phyloP scores from a whole-genome alignment of 2,797 vertebrate species.

The Eulemur mongoz region DNA sequence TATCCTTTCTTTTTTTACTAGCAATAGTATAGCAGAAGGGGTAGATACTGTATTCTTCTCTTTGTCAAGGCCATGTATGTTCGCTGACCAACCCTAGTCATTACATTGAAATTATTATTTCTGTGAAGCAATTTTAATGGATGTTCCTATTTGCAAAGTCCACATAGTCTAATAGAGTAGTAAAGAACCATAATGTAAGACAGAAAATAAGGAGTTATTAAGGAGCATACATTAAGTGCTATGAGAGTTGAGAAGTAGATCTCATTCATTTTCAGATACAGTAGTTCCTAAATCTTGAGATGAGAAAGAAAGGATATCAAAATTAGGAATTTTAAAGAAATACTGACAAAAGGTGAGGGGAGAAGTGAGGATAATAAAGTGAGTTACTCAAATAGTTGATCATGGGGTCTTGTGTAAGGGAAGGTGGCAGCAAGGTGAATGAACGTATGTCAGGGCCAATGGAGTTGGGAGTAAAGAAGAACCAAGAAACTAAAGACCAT shows the following conservation, averaged over 20 bases:
- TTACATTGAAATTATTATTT: slow-evolving; percentile 39
- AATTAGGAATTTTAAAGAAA: neutral
- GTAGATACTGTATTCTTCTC: neutral
- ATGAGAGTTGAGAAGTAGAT: neutral
- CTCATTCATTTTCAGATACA: slow-evolving; percentile 21
- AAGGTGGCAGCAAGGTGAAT: neutral
- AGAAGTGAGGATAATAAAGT: slow-evolving; percentile 4
- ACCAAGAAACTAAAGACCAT: neutral
- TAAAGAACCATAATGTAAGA: neutral
- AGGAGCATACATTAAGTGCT: neutral
- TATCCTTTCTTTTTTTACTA: slow-evolving; percentile 4
- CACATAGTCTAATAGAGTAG: neutral
- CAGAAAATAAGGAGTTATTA: neutral
- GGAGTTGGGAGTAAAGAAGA: neutral
- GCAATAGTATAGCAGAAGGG: neutral
- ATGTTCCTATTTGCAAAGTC: slow-evolving; percentile 22
- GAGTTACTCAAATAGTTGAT: neutral
- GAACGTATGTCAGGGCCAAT: neutral
- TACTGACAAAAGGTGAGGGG: neutral
- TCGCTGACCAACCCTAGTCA: neutral
- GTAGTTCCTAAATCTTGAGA: neutral
- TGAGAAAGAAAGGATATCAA: neutral
- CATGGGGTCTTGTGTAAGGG: neutral
- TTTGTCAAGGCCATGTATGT: neutral
- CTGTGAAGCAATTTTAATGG: neutral